Base-by-base conservation (phyloP, 2,113 vertebrate genomes). In the Naja naja region DNA sequence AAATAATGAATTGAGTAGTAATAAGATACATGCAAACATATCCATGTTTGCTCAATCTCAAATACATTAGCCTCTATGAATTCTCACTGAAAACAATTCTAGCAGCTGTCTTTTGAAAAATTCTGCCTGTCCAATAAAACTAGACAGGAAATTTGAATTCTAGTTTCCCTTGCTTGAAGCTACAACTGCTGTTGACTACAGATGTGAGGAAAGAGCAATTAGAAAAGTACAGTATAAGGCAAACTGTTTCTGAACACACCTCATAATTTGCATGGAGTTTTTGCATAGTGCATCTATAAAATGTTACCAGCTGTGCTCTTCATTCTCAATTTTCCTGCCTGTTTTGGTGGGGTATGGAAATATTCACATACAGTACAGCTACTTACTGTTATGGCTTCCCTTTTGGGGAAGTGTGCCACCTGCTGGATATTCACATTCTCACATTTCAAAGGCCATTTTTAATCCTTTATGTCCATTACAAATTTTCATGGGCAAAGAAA, bases 281-380 rank as follows among this genome's bases (percentile, higher is more conserved):
- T 30, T 58, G 22, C 11, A n/a, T n/a, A 39, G 87, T 30, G 14
- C 87, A 25, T 6, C 27, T n/a, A 47, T 64, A 47, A 0, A 39
- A 88, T 58, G 11, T 6, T 47, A 43, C 49, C 85, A 69, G 1
- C 0, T 0, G 11, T 56, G 0, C 18, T 12, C 43, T 0, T 14
- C 55, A 20, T 0, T 18, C 14, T 49, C 54, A 0, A 4, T 10
- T 20, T 18, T 8, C 88, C 0, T 18, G 11, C 53, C 53, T 0
- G 5, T 23, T 16, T 89, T 5, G 34, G 18, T 0, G 2, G 74
- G 3, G 16, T 39, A 18, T 9, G 3, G 34, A 22, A 52, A 20
- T 94, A 30, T 20, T 18, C 18, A 54, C 30, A 52, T 34, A 60
- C 20, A 58, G 23, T 86, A 43, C 9, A 52, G 45, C 53, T 0